These are phyloP conservation scores for Macroteleia sp. DNA, from an alignment of 2,888 invertebrate species.

Conservation along the genomic window DNA sequence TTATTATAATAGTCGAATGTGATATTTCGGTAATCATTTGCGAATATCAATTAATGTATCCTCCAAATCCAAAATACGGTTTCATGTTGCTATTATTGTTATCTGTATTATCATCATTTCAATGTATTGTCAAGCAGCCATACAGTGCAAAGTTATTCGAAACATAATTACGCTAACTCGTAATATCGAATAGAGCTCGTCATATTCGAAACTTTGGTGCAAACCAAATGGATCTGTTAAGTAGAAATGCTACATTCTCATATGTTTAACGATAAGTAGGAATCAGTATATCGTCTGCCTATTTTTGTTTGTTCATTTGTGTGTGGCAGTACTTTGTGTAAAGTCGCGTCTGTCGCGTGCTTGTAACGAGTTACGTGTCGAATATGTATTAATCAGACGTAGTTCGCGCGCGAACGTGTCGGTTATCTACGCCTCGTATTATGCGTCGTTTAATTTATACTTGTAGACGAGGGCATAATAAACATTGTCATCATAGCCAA, in stretches of 20 bases:
- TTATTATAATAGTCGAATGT: neutral
- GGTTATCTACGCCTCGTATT: slow-evolving; percentile 57
- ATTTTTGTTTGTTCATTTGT: slow-evolving; percentile 31
- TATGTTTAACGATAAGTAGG: slow-evolving; percentile 14
- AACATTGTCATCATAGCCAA: slow-evolving; percentile 54
- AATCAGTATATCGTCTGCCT: neutral
- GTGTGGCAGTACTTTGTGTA: slow-evolving; percentile 30
- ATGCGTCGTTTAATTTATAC: slow-evolving; percentile 63
- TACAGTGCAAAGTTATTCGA: slow-evolving; percentile 23
- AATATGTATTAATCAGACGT: slow-evolving; percentile 60
- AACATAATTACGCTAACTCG: slow-evolving; percentile 26
- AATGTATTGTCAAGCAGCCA: slow-evolving; percentile 21
- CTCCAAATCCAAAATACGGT: slow-evolving; percentile 2
- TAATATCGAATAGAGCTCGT: slow-evolving; percentile 20
- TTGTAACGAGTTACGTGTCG: slow-evolving; percentile 57
- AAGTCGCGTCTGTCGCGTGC: slow-evolving; percentile 47
- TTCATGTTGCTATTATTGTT: slow-evolving; percentile 3
- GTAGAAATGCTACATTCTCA: slow-evolving; percentile 11
- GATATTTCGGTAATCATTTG: slow-evolving; percentile 3
- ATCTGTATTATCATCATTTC: slow-evolving; percentile 30
- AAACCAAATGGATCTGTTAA: neutral
- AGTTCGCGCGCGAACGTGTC: slow-evolving; percentile 56
- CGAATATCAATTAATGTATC: neutral
- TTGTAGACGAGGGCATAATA: slow-evolving; percentile 50
- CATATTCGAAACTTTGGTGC: slow-evolving; percentile 1